Evolutionary conservation across 2,888 invertebrate species (phyloP), one percentile per base, ranked within the genome.

Genomic region (Pseudococcus jackbeardsleyi): DNA sequence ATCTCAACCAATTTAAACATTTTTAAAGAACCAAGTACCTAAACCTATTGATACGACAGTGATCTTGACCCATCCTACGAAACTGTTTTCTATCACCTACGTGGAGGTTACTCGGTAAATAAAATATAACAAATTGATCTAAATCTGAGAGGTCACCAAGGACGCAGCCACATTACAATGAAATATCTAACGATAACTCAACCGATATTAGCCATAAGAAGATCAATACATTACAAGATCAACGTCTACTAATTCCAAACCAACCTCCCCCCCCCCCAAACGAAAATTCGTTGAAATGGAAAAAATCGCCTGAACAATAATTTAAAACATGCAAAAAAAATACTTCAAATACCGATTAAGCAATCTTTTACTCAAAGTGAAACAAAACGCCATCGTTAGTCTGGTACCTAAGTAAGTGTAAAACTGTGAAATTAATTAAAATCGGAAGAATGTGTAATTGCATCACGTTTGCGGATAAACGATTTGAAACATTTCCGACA

Each of bases 361-460:
- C 19, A 82, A 82, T 77, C 12, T 17, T n/a, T n/a, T 33, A 77
- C 33, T 17, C 22, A 11, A 22, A 33, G 77, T 42, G 79, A 42
- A 82, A 82, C 79, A 46, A 82, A 42, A 79, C 42, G n/a, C 72
- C 26, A 72, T 26, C 33, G n/a, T 5, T 59, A 59, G 17, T 17
- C 6, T n/a, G 4, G 15, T 68, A 79, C 79, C 12, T 42, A 42
- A 42, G 42, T 42, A 9, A 8, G 42, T 42, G 9, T 42, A 79
- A 42, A 46, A 82, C 46, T 82, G 79, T 82, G 79, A 82, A 82
- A 82, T 82, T 82, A 82, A 82, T 82, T 82, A 82, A 82, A 42
- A 33, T 46, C 33, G 79, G 79, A 82, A 82, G 79, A 82, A 82
- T 42, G 79, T 64, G 64, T 42, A 82, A 82, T 82, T 82, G 42